Base-by-base conservation (phyloP, 2,113 vertebrate genomes). In the Leucosticte australis region DNA sequence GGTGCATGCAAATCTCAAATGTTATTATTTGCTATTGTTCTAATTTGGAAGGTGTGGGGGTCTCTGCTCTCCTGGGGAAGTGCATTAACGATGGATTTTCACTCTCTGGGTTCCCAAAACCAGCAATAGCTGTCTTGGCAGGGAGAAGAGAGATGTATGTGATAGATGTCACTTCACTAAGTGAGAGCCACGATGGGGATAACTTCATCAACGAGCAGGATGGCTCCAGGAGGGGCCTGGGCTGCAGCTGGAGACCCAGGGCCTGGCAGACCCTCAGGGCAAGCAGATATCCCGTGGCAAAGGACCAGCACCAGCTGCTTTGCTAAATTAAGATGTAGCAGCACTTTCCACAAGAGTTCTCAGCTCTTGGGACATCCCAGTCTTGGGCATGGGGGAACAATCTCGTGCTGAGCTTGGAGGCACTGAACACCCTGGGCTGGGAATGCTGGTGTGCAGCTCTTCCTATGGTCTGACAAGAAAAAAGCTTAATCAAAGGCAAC, bases 221-320 rank as follows among this genome's bases (percentile, higher is more conserved):
- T 7, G 47, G 44, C 52, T 91, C 44, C 5, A 0, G 1, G 35
- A 0, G 1, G 35, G n/a, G 52, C 49, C 26, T 26, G 49, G 37
- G 74, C 52, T 49, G 53, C 87, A 94, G 67, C 62, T 89, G 89
- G 47, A 76, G 31, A 35, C 52, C 49, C 49, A 21, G 37, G 52
- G 33, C 50, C 68, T 74, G 82, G 55, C 50, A 90, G n/a, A 70
- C 9, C 79, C 70, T 37, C 1, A 1, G 35, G 79, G 20, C 24
- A 76, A 17, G 10, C 3, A 2, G 33, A 22, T 28, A 71, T 42
- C 39, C 33, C 33, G 33, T 7, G 49, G 53, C 3, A 5, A 69
- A 80, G 65, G 24, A 70, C 31, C 52, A 46, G 64, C 1, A 0
- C 44, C 89, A 86, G 94, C 89, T 86, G 52, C 87, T 95, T 42